Base-by-base conservation (phyloP, 2,113 vertebrate genomes). In the Saccopteryx leptura region DNA sequence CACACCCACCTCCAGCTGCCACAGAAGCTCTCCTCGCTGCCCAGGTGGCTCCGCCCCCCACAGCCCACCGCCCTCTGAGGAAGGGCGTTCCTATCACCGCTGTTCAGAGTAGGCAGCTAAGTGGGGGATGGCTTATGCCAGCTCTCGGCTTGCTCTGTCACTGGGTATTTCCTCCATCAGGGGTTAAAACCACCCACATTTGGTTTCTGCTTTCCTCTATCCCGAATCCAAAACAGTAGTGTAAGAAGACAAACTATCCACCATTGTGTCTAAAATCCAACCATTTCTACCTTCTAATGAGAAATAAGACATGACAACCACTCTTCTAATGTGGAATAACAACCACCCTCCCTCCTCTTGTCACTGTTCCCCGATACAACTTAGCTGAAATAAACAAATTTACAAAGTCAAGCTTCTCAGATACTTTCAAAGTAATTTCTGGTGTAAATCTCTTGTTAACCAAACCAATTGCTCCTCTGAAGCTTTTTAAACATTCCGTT, bases 111-210 rank as follows among this genome's bases (percentile, higher is more conserved):
- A 72, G 76, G 28, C 33, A 31, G 54, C 26, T 33, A 4, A 39
- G 26, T 9, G 28, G 52, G 61, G 28, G 76, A 39, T 13, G 0
- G 21, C 61, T 52, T 21, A 79, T 0, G 9, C 19, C 3, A 48
- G 66, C 66, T 72, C 18, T n/a, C 4, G 63, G 86, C 33, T 82
- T 13, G 7, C 79, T 28, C 90, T 28, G 19, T 33, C 31, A 28
- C 3, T 3, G 4, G 23, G 39, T 10, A 23, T 21, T 50, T 63
- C 60, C n/a, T 81, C 66, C 0, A 4, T 0, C 3, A 2, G 21
- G 5, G 1, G 14, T 15, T 21, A 31, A 3, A 26, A 28, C 48
- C 3, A 33, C 12, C 12, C 60, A 19, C 1, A 0, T 1, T 31
- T 31, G 31, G 23, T 31, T 95, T 93, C 26, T 24, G 15, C 52